Percentiles rank a stretch among this genome's conserved stretches.
Evolutionary conservation across 2,888 invertebrate species (phyloP).

Genomic region (Tenthredo notha): DNA sequence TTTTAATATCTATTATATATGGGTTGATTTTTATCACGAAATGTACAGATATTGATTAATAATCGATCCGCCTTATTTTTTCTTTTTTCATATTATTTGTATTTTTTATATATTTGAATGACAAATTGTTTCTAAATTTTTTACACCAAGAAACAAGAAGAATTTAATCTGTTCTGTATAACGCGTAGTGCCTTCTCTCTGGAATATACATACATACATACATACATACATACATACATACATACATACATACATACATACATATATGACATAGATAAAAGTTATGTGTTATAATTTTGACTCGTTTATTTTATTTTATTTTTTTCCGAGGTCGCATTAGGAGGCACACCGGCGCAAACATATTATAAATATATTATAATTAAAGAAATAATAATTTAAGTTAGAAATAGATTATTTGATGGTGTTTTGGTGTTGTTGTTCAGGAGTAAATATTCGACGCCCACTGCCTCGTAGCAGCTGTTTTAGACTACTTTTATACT

Average conservation of each 20-base stretch:
- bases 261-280: no score
- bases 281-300: no score
- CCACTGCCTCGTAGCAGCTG: slow-evolving; percentile 68
- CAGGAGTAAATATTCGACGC: slow-evolving; percentile 63
- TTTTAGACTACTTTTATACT: slow-evolving; percentile 73
- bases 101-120: background rate
- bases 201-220: slow-evolving; percentile 60
- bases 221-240: background rate
- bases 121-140: background rate
- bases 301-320: slow-evolving; percentile 52
- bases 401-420: slow-evolving; percentile 56
- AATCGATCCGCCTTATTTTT: background rate
- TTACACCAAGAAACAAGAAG: background rate
- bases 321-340: slow-evolving; percentile 48
- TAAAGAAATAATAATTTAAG: slow-evolving; percentile 53
- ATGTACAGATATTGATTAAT: slow-evolving; percentile 33
- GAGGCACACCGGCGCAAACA: slow-evolving; percentile 60
- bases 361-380: slow-evolving; percentile 31
- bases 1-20: background rate
- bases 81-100: background rate
- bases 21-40: background rate
- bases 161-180: slow-evolving; percentile 47
- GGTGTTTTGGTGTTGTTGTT: slow-evolving; percentile 60
- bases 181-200: slow-evolving; percentile 73
- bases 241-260: slow-evolving; percentile 50